These are phyloP conservation scores for Drosophila incognita DNA, from an alignment of 2,888 invertebrate genomes.

Conservation along the genomic window DNA sequence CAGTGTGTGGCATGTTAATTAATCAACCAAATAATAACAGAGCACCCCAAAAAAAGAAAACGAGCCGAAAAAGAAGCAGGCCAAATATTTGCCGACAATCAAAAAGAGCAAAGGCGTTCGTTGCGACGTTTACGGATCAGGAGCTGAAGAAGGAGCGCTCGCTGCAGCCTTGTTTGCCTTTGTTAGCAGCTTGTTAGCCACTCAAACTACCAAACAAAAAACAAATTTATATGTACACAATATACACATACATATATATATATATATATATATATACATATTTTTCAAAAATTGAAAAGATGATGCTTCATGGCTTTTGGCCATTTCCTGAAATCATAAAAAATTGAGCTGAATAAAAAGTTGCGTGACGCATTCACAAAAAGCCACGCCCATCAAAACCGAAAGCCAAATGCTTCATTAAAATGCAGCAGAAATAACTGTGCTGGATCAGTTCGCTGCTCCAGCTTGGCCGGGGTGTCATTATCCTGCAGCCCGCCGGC, in stretches of 20 bases:
- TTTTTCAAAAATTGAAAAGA: constrained; percentile 60
- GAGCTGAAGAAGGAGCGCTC: constrained; percentile 34
- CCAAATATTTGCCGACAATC: constrained; percentile 72
- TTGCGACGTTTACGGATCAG: constrained; percentile 56
- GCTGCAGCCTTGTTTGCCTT: constrained; percentile 54
- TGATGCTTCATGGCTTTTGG: constrained; percentile 74
- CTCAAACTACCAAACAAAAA: constrained; percentile 42
- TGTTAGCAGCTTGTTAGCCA: constrained; percentile 81
- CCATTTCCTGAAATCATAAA: constrained; percentile 79
- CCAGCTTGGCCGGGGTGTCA: constrained; percentile 45
- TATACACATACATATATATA: neutral
- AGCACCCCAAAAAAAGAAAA: constrained; percentile 44
- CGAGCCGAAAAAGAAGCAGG: constrained; percentile 54
- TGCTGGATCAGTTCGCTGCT: constrained; percentile 36
- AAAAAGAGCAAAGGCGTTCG: constrained; percentile 56
- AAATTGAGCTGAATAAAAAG: constrained; percentile 35
- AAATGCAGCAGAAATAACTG: constrained; percentile 44
- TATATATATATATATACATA: neutral
- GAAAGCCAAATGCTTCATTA: constrained; percentile 61
- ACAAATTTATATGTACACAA: neutral
- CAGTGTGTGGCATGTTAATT: constrained; percentile 74
- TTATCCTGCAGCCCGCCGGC: constrained; percentile 62
- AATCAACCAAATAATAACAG: constrained; percentile 78
- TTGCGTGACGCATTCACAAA: constrained; percentile 75
- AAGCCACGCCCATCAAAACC: constrained; percentile 61